These are phyloP conservation scores for Ascidia mentula DNA, from an alignment of 23 tunicate species.

Conservation along the genomic window DNA sequence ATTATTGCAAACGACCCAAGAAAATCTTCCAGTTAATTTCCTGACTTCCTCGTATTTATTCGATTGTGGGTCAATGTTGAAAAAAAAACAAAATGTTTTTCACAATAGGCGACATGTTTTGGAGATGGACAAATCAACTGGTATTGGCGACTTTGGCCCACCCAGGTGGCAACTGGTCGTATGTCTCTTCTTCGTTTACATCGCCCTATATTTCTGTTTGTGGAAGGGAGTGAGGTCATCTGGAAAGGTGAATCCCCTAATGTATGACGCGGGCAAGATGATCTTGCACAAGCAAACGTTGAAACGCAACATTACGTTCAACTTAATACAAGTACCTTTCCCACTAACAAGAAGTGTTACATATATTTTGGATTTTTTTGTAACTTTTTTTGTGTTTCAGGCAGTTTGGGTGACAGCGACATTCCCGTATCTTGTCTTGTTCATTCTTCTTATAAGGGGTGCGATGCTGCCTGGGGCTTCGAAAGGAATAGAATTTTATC, in stretches of 20 bases:
- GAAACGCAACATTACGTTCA: no score
- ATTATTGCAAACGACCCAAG: no score
- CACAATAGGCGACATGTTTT: conserved; percentile 88
- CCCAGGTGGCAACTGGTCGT: conserved; percentile 77
- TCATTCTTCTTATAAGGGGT: conserved; percentile 73
- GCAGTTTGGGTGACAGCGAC: conserved; percentile 97
- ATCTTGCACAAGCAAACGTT: no score
- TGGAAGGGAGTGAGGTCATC: conserved; percentile 96
- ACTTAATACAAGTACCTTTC: no score
- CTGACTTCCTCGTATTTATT: no score
- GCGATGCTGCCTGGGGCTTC: conserved; percentile 78
- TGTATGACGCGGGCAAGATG: no score
- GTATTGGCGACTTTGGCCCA: conserved; percentile 74
- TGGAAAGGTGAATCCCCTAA: conserved; percentile 97
- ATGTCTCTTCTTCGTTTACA: conserved; percentile 76
- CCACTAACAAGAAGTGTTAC: no score
- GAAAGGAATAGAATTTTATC: conserved; percentile 72
- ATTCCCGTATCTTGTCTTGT: conserved; percentile 79
- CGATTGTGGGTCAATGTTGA: no score
- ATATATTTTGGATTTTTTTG: no score
- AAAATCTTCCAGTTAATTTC: no score
- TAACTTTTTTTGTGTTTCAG: no score
- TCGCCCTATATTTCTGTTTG: conserved; percentile 71
- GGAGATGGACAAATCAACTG: conserved; percentile 71
- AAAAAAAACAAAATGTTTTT: no score